Percentiles rank a stretch among this genome's conserved stretches.
phyloP scores from a whole-genome alignment of 2,888 invertebrate species.

The Hydriomena furcata region DNA sequence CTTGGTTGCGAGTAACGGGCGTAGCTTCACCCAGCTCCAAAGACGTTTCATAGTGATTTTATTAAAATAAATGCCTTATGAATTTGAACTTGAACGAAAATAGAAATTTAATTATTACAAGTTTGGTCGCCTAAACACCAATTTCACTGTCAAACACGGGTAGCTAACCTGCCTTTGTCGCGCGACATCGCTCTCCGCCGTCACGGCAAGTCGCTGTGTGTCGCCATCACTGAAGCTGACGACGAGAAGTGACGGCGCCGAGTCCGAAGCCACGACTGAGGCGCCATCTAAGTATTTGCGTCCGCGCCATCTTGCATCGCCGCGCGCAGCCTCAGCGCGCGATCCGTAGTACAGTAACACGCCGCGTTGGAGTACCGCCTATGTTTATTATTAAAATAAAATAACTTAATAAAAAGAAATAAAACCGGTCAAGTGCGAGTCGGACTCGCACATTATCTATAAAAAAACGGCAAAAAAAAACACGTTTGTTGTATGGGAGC shows the following conservation, averaged over 20 bases:
- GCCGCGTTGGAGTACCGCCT: slow-evolving; percentile 87
- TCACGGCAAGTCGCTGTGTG: slow-evolving; percentile 79
- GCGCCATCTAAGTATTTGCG: slow-evolving; percentile 87
- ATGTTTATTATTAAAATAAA: not conserved
- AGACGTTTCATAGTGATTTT: too few species aligned
- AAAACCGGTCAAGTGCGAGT: too few species aligned
- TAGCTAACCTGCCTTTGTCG: slow-evolving; percentile 53
- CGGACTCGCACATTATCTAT: too few species aligned
- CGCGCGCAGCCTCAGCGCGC: slow-evolving; percentile 85
- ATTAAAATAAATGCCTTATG: too few species aligned
- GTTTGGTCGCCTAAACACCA: too few species aligned
- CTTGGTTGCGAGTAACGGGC: too few species aligned
- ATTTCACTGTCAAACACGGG: not conserved
- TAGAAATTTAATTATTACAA: too few species aligned
- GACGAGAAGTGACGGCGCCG: slow-evolving; percentile 74
- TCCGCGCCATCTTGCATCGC: slow-evolving; percentile 79
- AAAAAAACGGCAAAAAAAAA: too few species aligned
- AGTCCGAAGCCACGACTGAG: slow-evolving; percentile 63
- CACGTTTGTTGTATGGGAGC: too few species aligned
- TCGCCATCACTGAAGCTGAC: slow-evolving; percentile 84
- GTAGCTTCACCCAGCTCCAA: too few species aligned
- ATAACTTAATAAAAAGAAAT: not conserved
- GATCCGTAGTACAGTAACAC: slow-evolving; percentile 85
- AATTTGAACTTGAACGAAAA: too few species aligned
- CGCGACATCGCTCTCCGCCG: slow-evolving; percentile 50